Evolutionary conservation across 2,888 invertebrate species (phyloP), one percentile per base, ranked within the genome.

Genomic region (Sphaerophoria taeniata): DNA sequence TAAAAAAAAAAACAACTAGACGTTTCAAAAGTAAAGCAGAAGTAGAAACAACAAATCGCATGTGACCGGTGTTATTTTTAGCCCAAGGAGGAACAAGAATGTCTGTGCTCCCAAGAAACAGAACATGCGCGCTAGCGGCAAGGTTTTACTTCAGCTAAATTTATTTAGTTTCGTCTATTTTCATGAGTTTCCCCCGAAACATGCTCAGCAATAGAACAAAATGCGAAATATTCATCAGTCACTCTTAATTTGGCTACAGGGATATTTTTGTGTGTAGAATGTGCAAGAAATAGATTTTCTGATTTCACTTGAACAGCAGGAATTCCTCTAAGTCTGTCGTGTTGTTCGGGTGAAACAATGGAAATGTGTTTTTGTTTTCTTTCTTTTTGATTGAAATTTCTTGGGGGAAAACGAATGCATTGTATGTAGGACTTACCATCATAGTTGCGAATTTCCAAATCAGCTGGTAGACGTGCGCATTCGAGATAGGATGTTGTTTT

Each of bases 401-500:
- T 14, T 16, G 3, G 55, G 65, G 7, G 9, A 55, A 58, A n/a
- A 51, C 24, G 16, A 24, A 67, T 24, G 12, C 24, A 24, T 24
- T 24, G 24, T 24, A 24, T 24, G 24, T 2, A 4, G 12, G 51
- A 93, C 95, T 95, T 91, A 97, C 97, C 97, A 92, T 95, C 95
- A 92, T 96, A 97, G 91, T 98, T 97, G 92, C 95, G 95, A 91
- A 96, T 95, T 91, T 97, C 95, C 88, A 97, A 93, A 89, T 95
- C 93, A 88, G 93, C 95, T 88, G 93, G 94, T 88, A 91, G 92
- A 91, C 88, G 88, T 87, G 91, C 89, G 89, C 88, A 91, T 87
- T 89, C 89, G 39, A 91, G 87, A 16, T 90, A 90, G 65, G 90
- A 90, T 45, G 89, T 88, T 14, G 88, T 89, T 81, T 88, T 90